Evolutionary conservation across 2,113 vertebrate genomes (phyloP).

Genomic region (Hippocampus barbouri): DNA sequence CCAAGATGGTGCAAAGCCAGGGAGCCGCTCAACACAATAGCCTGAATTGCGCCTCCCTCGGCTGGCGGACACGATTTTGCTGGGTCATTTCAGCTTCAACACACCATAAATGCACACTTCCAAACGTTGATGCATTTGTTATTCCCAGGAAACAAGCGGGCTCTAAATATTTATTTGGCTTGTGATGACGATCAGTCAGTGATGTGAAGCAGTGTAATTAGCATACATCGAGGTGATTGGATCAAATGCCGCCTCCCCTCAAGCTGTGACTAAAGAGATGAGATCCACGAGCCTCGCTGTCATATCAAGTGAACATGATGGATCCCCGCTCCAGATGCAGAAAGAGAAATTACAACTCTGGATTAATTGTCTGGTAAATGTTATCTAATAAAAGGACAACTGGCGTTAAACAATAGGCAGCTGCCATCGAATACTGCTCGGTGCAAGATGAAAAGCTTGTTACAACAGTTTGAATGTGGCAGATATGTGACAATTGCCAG

Average conservation of each 20-base stretch:
- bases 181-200: conserved; percentile 39
- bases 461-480: conserved; percentile 17
- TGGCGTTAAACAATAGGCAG: conserved; percentile 10
- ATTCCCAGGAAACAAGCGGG: conserved; percentile 1
- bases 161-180: conserved; percentile 16
- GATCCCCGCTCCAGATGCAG: conserved; percentile 15
- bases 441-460: conserved; percentile 1
- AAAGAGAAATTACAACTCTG: conserved; percentile 31
- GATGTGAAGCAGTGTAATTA: conserved; percentile 52
- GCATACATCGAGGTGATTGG: conserved; percentile 47
- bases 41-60: not conserved
- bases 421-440: not conserved
- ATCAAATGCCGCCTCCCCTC: conserved; percentile 31
- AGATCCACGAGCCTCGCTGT: conserved; percentile 34
- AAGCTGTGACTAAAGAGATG: conserved; percentile 38
- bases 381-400: conserved; percentile 19
- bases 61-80: not conserved
- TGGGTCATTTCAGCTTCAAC: not conserved
- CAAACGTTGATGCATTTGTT: conserved; percentile 10
- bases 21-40: conserved; percentile 2
- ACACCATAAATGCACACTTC: not conserved
- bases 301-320: conserved; percentile 26
- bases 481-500: conserved; percentile 29
- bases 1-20: not conserved
- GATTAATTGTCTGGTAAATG: conserved; percentile 36